phyloP scores from a whole-genome alignment of 2,888 invertebrate species.

The Temnothorax ravouxi region DNA sequence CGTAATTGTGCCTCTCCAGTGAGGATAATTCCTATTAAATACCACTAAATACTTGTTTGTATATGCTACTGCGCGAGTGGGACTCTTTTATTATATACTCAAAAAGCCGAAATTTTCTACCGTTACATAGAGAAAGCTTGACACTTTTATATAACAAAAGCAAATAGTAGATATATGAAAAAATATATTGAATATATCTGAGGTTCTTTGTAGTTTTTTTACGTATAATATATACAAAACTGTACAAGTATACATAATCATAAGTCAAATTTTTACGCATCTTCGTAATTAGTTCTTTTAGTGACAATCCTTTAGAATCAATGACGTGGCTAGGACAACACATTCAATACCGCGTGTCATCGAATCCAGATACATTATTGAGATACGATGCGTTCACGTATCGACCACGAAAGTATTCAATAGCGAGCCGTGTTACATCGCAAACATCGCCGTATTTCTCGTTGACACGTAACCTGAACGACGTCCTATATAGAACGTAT shows the following conservation, averaged over 20 bases:
- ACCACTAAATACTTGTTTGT: slow-evolving; percentile 85
- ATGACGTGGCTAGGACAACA: background rate
- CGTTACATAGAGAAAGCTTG: slow-evolving; percentile 25
- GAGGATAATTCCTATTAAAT: slow-evolving; percentile 84
- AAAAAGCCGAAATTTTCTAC: slow-evolving; percentile 67
- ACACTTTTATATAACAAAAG: background rate
- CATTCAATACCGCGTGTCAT: slow-evolving; percentile 8
- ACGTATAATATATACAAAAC: too few species aligned
- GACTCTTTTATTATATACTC: slow-evolving; percentile 74
- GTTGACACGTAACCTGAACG: slow-evolving; percentile 66
- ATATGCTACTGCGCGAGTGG: slow-evolving; percentile 77
- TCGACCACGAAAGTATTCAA: slow-evolving; percentile 50
- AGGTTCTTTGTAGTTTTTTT: background rate
- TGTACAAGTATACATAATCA: too few species aligned
- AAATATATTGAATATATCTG: background rate
- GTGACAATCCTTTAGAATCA: slow-evolving; percentile 2
- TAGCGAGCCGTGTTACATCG: slow-evolving; percentile 39
- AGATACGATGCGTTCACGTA: slow-evolving; percentile 44
- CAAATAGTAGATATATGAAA: background rate
- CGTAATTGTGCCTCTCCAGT: slow-evolving; percentile 82
- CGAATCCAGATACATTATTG: slow-evolving; percentile 39
- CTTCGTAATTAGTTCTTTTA: background rate
- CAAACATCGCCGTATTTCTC: slow-evolving; percentile 60
- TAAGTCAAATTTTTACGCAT: background rate
- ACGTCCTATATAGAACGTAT: slow-evolving; percentile 38